These are phyloP conservation scores for Gallinago paraguaiae DNA, from an alignment of 2,113 vertebrate species.

Conservation along the genomic window DNA sequence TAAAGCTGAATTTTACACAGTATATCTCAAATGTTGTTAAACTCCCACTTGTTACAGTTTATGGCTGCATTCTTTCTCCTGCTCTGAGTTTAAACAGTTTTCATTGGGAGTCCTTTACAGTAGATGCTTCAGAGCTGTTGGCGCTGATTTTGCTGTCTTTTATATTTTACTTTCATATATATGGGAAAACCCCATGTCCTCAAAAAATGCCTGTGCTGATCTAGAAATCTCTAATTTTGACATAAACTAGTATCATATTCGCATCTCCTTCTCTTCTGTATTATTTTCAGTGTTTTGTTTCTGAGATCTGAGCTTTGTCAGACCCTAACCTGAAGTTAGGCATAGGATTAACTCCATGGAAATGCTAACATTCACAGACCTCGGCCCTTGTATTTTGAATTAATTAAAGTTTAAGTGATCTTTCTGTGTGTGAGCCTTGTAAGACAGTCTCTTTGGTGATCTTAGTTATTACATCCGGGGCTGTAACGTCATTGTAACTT, in stretches of 20 bases:
- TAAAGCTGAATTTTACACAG: background rate
- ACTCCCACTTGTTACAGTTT: background rate
- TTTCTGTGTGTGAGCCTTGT: background rate
- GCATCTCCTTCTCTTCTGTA: background rate
- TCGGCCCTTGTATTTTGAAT: background rate
- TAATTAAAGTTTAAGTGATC: background rate
- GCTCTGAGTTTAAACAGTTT: slow-evolving; percentile 22
- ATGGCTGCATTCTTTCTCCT: slow-evolving; percentile 8
- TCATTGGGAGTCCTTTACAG: background rate
- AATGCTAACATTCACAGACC: background rate
- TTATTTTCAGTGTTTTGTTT: background rate
- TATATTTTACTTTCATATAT: background rate
- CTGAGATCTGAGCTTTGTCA: background rate
- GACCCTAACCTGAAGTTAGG: background rate
- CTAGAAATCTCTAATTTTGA: background rate
- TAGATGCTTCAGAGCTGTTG: background rate
- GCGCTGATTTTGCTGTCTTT: background rate
- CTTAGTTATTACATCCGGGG: background rate
- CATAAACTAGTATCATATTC: background rate
- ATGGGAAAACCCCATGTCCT: background rate
- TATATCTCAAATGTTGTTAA: background rate
- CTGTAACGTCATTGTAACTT: background rate
- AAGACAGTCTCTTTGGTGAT: background rate
- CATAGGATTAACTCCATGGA: background rate
- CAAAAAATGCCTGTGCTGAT: background rate